Base-by-base conservation (phyloP, 2,888 invertebrate species). In the Epirrhoe tristata region DNA sequence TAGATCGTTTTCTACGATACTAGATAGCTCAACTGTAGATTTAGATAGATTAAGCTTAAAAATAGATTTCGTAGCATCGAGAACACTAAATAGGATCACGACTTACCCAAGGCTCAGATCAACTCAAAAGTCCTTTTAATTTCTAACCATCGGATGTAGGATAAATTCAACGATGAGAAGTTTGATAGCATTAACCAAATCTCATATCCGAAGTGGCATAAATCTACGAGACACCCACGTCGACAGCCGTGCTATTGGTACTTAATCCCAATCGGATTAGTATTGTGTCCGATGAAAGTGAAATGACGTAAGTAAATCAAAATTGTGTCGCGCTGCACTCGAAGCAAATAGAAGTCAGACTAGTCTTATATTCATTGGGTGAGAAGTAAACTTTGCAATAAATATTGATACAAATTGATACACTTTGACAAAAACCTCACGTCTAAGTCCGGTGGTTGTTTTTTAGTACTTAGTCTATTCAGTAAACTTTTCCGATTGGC, bases 181-280 rank as follows among this genome's bases (percentile, higher is more conserved):
- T 79, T 83, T 81, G 80, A 80, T 76, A 81, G 77, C 74, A 81
- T 81, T 83, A 86, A 83, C 81, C 79, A 83, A 85, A 87, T 78
- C 80, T 80, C 75, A 58, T 51, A 81, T 75, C 71, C 62, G 74
- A 76, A 81, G 77, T 72, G 81, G 79, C 80, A 85, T 90, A 89
- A 91, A 89, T 89, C 89, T 61, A 50, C 61, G 64, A 85, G 80
- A 91, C 93, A 91, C 91, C 91, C 91, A 89, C 89, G 88, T 85
- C 81, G 89, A 77, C 77, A 77, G 67, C 67, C 78, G 79, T 73
- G 77, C 74, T 78, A 78, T 76, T 81, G 80, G 70, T 75, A 63
- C 75, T 78, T 84, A 84, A 86, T 83, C 84, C 82, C 75, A 72
- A 69, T 74, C 78, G 78, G 80, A 80, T 83, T 84, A 87, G 79